Percentiles rank a stretch among this genome's conserved stretches.
Conservation (phyloP, 2,888 invertebrate species). For the Aspidiotus rigidus region DNA sequence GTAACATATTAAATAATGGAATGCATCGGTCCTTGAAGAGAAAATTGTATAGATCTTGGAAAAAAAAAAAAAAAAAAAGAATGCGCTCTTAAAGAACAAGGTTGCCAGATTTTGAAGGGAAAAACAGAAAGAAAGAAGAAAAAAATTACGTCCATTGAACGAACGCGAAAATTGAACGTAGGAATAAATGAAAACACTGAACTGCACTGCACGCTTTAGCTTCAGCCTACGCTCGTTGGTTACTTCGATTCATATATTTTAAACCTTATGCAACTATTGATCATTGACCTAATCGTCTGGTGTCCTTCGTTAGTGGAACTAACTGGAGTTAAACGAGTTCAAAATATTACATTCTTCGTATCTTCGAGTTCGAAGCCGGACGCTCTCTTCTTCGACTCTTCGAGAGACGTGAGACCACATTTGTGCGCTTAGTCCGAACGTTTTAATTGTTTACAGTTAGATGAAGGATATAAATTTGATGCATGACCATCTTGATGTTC, state of each 20-base stretch:
- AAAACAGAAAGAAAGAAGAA: too few species aligned
- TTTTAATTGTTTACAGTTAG: too few species aligned
- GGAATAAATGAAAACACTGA: too few species aligned
- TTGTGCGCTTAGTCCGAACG: too few species aligned
- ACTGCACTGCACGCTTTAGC: too few species aligned
- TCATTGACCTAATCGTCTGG: slow-evolving; percentile 1
- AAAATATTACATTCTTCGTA: slow-evolving; percentile 1
- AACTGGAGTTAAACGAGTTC: slow-evolving; percentile 2
- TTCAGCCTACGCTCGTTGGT: too few species aligned
- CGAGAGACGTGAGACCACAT: neutral
- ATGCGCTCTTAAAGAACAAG: neutral
- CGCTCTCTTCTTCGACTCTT: neutral
- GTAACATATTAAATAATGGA: slow-evolving; percentile 27
- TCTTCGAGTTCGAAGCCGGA: neutral
- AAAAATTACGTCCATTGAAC: too few species aligned
- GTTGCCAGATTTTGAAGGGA: neutral
- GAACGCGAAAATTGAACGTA: too few species aligned
- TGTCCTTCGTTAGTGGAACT: slow-evolving; percentile 1
- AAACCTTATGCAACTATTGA: neutral
- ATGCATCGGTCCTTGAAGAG: slow-evolving; percentile 26
- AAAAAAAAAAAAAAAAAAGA: neutral
- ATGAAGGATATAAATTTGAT: too few species aligned
- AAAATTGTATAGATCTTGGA: neutral
- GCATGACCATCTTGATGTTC: too few species aligned
- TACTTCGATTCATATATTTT: too few species aligned